Evolutionary conservation across 2,113 vertebrate species (phyloP).

Genomic region (Rhodinocichla rosea): DNA sequence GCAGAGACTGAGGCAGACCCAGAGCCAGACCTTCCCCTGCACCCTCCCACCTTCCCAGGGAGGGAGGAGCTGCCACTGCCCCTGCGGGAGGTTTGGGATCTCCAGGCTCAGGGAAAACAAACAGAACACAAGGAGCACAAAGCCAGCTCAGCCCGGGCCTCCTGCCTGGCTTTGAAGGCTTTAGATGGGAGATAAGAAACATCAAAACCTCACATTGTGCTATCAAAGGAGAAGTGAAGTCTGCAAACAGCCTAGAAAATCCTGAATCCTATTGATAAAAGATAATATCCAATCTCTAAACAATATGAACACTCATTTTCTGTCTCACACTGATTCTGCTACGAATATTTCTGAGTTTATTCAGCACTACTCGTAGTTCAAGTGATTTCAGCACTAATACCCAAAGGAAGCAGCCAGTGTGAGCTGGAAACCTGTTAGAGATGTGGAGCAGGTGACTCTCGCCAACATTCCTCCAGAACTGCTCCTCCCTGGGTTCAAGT

Average conservation of each 20-base stretch:
- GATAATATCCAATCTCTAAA: background rate
- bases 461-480: background rate
- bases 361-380: background rate
- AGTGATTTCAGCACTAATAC: background rate
- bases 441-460: background rate
- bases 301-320: background rate
- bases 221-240: background rate
- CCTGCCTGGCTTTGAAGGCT: background rate
- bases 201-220: fast-evolving
- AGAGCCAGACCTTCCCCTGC: background rate
- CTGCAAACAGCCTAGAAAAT: background rate
- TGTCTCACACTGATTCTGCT: background rate
- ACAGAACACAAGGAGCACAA: fast-evolving
- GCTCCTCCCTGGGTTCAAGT: background rate
- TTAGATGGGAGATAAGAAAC: background rate
- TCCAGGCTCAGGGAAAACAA: background rate
- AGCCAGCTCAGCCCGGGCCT: background rate
- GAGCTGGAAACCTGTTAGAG: too few species aligned
- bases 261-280: background rate
- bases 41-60: background rate
- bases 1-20: fast-evolving
- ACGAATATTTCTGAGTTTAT: background rate
- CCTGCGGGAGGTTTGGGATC: background rate
- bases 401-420: background rate
- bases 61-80: background rate